Conservation (phyloP, 2,888 invertebrate genomes). For the Temnothorax ravouxi region DNA sequence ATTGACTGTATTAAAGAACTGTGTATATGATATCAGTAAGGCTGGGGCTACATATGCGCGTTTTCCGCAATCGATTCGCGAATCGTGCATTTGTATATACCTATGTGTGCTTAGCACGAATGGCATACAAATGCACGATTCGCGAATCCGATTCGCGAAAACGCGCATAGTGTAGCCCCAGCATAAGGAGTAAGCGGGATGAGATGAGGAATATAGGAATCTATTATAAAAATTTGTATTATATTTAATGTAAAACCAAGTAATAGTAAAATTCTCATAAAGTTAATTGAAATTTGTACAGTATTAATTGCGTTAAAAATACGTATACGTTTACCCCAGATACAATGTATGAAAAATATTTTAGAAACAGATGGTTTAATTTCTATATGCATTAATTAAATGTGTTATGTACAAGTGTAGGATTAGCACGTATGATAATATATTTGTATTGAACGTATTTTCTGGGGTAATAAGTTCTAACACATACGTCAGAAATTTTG, state of each 20-base stretch:
- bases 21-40: not conserved
- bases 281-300: not conserved
- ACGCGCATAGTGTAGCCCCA: too few relatives aligned
- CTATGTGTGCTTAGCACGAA: too few relatives aligned
- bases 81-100: too few relatives aligned
- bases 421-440: not conserved
- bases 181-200: not conserved
- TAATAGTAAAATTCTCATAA: not conserved
- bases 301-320: not conserved
- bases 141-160: too few relatives aligned
- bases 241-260: not conserved
- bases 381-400: slow-evolving; percentile 1
- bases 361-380: not conserved
- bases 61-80: too few relatives aligned
- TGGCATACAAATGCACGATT: too few relatives aligned
- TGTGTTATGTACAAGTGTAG: not conserved
- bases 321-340: not conserved
- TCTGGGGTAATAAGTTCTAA: slow-evolving; percentile 62
- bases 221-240: not conserved
- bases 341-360: not conserved
- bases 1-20: not conserved
- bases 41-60: too few relatives aligned
- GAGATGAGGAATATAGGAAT: not conserved
- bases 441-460: slow-evolving; percentile 28
- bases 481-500: slow-evolving; percentile 74